Conservation (phyloP, 2,888 invertebrate species). For the Hoplodrina blanda region DNA sequence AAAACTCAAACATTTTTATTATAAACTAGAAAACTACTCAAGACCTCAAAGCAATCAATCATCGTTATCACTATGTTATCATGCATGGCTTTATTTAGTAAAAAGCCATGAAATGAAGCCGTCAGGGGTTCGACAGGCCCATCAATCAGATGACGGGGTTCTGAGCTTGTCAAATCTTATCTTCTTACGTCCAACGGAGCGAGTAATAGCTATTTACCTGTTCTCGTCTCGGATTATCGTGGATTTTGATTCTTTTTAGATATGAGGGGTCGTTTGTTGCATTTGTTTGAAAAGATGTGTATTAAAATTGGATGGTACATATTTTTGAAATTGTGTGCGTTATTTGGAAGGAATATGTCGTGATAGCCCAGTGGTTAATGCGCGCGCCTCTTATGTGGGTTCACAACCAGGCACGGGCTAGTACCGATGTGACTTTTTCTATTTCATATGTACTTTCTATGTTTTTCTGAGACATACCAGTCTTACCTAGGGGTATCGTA, state of each 20-base stretch:
- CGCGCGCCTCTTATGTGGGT: too few species aligned
- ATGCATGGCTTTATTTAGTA: slow-evolving; percentile 79
- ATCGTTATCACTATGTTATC: slow-evolving; percentile 66
- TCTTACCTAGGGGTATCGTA: too few species aligned
- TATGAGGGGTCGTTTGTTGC: slow-evolving; percentile 73
- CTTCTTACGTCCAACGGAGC: slow-evolving; percentile 83
- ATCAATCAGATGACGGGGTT: slow-evolving; percentile 82
- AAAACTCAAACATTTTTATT: slow-evolving; percentile 5
- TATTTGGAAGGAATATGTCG: not conserved
- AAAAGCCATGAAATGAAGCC: slow-evolving; percentile 84
- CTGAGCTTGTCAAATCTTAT: slow-evolving; percentile 83
- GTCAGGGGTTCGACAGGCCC: slow-evolving; percentile 77
- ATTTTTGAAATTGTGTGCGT: slow-evolving; percentile 33
- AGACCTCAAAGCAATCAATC: slow-evolving; percentile 55
- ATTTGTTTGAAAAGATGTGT: slow-evolving; percentile 55
- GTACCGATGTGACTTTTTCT: too few species aligned
- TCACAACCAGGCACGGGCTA: too few species aligned
- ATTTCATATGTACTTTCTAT: too few species aligned
- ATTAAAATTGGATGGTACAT: slow-evolving; percentile 37
- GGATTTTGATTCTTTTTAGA: slow-evolving; percentile 83
- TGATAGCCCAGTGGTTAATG: too few species aligned
- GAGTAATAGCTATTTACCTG: slow-evolving; percentile 90
- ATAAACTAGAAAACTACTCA: slow-evolving; percentile 24
- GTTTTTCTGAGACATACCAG: too few species aligned
- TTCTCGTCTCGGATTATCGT: slow-evolving; percentile 82